Evolutionary conservation across 35 echinoderm and acorn worm genomes (phyloP).

Genomic region (Ophiothrix spiculata): DNA sequence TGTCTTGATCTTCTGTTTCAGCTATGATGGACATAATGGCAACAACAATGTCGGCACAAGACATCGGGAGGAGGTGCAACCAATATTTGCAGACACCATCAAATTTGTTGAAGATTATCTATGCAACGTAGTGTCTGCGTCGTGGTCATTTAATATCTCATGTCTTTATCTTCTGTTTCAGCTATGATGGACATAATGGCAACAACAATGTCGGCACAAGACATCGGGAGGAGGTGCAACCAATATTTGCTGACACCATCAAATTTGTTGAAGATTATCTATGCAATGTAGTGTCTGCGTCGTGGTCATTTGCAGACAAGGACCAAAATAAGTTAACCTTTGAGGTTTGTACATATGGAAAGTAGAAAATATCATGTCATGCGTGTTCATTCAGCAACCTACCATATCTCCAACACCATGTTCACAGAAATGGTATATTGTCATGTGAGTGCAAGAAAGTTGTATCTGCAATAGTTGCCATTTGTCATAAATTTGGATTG

Average conservation of each 20-base stretch:
- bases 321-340: conserved; percentile 95
- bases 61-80: too few species aligned
- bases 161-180: conserved; percentile 27
- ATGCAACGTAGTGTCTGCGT: too few species aligned
- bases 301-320: conserved; percentile 83
- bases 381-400: too few species aligned
- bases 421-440: too few species aligned
- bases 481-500: too few species aligned
- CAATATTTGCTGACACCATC: conserved; percentile 85
- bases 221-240: conserved; percentile 27
- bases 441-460: too few species aligned
- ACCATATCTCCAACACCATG: too few species aligned
- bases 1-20: conserved; percentile 62
- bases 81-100: too few species aligned
- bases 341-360: conserved; percentile 90
- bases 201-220: conserved; percentile 1
- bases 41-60: conserved; percentile 91
- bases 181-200: conserved; percentile 82
- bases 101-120: too few species aligned
- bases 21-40: conserved; percentile 62
- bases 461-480: too few species aligned
- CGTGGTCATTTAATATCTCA: too few species aligned
- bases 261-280: conserved; percentile 97
- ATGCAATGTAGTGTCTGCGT: conserved; percentile 60
- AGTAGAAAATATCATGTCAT: too few species aligned